Base-by-base conservation (phyloP, 1,140 invertebrate genomes). In the Drosophila pandora region DNA sequence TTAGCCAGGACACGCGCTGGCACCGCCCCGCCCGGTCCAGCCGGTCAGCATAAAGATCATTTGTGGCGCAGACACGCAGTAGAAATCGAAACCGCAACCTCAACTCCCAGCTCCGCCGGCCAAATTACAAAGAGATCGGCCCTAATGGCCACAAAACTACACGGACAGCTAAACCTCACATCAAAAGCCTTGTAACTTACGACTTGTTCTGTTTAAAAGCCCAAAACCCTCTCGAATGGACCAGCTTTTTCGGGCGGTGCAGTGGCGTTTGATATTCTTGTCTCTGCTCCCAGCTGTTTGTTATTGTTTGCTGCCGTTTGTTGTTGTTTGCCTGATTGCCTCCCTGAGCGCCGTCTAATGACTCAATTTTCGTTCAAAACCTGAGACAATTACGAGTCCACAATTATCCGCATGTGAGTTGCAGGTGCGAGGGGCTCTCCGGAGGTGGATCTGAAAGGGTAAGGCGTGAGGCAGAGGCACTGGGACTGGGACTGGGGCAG, bases 311-410 rank as follows among this genome's bases (percentile, higher is more conserved):
- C 39, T 34, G 12, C 7, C 45, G 45, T 43, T 67, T 60, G 56
- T 70, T 67, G 45, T 21, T 69, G 55, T 53, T 82, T 75, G 50
- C 58, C 67, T 72, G 71, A 72, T 78, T 78, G 75, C 43, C 59
- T 55, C 72, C 55, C 57, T 34, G 41, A 50, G 41, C 64, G 65
- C 63, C 74, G 63, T 45, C 81, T 85, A 85, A 85, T 85, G 81
- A 85, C 82, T 85, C 81, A 85, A 85, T 85, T 85, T 85, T 83
- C 64, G 47, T 64, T 61, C 34, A 69, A 76, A 62, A 50, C 53
- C 63, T 48, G 72, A 84, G 81, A 76, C 72, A 84, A 84, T 84
- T 84, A 79, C 69, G 47, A 57, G 43, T 69, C 79, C 72, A 76
- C 76, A 84, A 80, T 85, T 80, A 85, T 73, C 72, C 30, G 49